Conservation (phyloP, 64 coral and sea anemone genomes). For the Cladopsammia gracilis region DNA sequence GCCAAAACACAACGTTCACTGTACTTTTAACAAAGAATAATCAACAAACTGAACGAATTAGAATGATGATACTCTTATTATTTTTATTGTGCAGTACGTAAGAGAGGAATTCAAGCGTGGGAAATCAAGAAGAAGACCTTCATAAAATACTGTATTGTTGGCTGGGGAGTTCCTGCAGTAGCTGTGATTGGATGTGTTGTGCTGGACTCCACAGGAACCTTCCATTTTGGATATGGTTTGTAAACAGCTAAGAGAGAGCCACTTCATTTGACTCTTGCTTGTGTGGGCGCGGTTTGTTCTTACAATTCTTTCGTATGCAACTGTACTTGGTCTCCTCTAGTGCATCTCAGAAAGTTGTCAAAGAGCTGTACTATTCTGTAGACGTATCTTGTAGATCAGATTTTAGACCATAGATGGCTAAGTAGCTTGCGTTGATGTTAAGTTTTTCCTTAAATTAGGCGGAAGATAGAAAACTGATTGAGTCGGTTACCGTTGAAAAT, state of each 20-base stretch:
- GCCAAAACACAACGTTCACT: no score
- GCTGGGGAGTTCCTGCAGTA: conserved; percentile 15
- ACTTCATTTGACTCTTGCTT: no score
- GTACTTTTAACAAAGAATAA: no score
- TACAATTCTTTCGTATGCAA: not conserved
- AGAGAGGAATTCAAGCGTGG: not conserved
- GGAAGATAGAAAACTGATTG: no score
- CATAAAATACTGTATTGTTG: conserved; percentile 9
- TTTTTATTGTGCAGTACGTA: not conserved
- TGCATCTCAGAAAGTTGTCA: no score
- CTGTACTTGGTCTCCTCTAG: no score
- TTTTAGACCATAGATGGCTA: no score
- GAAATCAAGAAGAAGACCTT: conserved; percentile 31
- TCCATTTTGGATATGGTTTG: conserved; percentile 29
- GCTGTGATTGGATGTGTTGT: not conserved
- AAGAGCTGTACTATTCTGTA: no score
- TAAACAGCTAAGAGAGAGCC: not conserved
- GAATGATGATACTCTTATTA: not conserved
- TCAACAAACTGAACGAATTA: no score
- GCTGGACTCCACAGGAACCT: not conserved
- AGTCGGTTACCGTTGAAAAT: no score
- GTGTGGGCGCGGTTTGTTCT: not conserved
- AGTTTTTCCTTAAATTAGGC: no score
- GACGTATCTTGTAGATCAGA: not conserved
- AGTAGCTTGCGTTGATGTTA: no score